Evolutionary conservation across 2,797 vertebrate species (phyloP).

Genomic region (Neomorphus geoffroyi): DNA sequence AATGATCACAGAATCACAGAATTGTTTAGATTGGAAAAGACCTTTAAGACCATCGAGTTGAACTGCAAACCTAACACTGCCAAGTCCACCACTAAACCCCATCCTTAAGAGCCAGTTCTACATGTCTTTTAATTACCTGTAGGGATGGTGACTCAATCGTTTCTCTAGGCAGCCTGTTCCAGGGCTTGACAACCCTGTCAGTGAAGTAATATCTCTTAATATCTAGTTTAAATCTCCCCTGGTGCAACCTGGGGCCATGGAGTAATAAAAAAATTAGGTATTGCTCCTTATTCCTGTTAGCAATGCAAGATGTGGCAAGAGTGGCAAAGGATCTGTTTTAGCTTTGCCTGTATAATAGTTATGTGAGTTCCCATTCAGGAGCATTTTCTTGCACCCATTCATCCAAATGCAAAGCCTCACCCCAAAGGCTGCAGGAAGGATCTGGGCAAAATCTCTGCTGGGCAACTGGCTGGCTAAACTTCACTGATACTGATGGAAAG

Average conservation of each 20-base stretch:
- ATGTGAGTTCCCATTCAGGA: background rate
- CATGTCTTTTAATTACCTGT: too few relatives aligned
- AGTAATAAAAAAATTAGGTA: background rate
- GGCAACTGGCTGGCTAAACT: background rate
- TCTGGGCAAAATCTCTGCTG: background rate
- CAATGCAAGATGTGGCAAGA: accelerated
- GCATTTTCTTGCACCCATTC: accelerated
- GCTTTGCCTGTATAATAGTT: background rate
- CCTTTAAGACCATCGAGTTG: too few relatives aligned
- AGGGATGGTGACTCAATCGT: too few relatives aligned
- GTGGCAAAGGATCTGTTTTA: background rate
- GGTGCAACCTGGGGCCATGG: too few relatives aligned
- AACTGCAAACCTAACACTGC: too few relatives aligned
- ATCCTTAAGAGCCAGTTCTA: too few relatives aligned
- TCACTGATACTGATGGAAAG: background rate
- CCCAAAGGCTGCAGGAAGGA: background rate
- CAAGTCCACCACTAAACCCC: too few relatives aligned
- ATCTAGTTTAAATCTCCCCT: too few relatives aligned
- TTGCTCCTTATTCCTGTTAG: background rate
- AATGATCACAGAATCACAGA: background rate
- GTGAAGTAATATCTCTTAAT: too few relatives aligned
- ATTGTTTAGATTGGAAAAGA: too few relatives aligned
- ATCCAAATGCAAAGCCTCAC: background rate
- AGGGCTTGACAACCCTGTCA: too few relatives aligned
- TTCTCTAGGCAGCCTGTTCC: too few relatives aligned